Percentiles rank a stretch among this genome's conserved stretches.
Conservation (phyloP, 1,140 invertebrate genomes). For the Drosophila aff. region DNA sequence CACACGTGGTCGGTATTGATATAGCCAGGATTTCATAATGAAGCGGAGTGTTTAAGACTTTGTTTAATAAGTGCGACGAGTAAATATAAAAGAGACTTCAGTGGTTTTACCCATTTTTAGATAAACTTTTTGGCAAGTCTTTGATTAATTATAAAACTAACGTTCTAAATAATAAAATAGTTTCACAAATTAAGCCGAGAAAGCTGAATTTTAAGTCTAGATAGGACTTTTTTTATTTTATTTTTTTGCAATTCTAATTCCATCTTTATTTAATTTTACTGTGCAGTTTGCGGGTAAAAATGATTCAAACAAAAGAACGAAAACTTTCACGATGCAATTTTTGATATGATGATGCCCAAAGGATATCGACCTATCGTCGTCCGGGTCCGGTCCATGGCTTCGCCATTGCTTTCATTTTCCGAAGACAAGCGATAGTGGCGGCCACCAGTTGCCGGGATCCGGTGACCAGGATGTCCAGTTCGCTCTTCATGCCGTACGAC, state of each 20-base stretch:
- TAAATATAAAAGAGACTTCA: background rate
- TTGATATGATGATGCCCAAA: background rate
- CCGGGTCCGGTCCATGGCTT: constrained; percentile 5
- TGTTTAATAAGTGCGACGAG: background rate
- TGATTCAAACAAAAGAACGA: constrained; percentile 22
- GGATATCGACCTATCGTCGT: constrained; percentile 1
- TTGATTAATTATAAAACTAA: too few species aligned
- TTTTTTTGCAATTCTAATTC: background rate
- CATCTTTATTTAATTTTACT: background rate
- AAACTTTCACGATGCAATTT: constrained; percentile 36
- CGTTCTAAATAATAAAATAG: too few species aligned
- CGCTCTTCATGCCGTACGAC: constrained; percentile 70
- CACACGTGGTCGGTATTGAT: constrained; percentile 12
- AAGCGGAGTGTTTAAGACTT: background rate
- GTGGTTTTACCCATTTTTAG: background rate
- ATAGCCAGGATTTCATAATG: background rate
- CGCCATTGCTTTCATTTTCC: constrained; percentile 38
- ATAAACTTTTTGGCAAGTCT: too few species aligned
- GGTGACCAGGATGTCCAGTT: constrained; percentile 91
- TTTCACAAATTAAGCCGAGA: too few species aligned
- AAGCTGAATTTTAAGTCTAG: too few species aligned
- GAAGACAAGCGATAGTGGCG: constrained; percentile 86
- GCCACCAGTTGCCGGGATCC: constrained; percentile 97
- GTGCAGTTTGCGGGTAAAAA: background rate
- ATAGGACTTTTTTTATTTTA: too few species aligned